Conservation (phyloP, 2,797 vertebrate species). For the Emys orbicularis region DNA sequence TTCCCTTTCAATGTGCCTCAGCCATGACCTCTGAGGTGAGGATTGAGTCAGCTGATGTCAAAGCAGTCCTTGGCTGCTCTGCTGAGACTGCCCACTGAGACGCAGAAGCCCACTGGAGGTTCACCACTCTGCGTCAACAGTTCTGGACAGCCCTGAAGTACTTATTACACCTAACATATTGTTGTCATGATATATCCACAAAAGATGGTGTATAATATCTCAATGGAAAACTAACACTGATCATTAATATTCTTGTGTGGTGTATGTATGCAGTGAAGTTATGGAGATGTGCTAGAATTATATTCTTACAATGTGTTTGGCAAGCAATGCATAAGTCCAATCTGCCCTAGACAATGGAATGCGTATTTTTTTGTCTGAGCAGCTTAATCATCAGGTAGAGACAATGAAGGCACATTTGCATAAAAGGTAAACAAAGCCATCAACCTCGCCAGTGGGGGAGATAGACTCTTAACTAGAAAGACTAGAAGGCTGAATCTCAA, state of each 20-base stretch:
- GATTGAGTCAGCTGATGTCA: not conserved
- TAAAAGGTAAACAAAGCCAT: not conserved
- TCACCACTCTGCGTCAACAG: not conserved
- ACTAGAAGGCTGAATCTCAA: not conserved
- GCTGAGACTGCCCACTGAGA: not conserved
- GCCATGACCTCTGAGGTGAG: fast-evolving
- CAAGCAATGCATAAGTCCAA: not conserved
- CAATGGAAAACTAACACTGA: not conserved
- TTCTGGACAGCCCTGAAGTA: too few species aligned
- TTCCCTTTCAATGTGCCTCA: not conserved
- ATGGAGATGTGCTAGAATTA: not conserved
- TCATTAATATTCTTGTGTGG: not conserved
- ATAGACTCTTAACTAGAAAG: not conserved
- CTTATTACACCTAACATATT: not conserved
- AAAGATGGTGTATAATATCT: not conserved
- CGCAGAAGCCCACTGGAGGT: not conserved
- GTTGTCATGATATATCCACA: not conserved
- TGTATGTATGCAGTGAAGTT: not conserved
- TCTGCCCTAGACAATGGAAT: not conserved
- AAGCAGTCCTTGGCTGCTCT: not conserved
- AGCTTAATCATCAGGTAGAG: not conserved
- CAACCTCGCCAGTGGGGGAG: not conserved
- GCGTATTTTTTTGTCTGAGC: not conserved
- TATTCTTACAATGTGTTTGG: not conserved
- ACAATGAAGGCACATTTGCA: not conserved